Percentiles rank a stretch among this genome's conserved stretches.
phyloP scores from a whole-genome alignment of 2,888 invertebrate genomes.

The Synergus umbraculus region DNA sequence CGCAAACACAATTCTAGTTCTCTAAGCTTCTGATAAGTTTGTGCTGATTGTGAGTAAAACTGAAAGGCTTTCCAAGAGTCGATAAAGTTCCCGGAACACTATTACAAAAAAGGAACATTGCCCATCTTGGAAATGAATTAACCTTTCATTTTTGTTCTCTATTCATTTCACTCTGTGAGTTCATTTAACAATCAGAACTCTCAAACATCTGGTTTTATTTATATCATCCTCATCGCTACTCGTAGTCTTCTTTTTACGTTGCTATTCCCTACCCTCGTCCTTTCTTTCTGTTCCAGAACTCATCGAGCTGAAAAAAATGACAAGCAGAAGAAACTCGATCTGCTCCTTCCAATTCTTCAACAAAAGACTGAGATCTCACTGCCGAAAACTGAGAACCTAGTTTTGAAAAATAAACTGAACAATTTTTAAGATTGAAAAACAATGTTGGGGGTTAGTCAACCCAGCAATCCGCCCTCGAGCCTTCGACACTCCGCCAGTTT shows the following conservation, averaged over 20 bases:
- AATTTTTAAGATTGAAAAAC: slow-evolving; percentile 54
- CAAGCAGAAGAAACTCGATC: slow-evolving; percentile 52
- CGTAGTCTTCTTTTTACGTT: slow-evolving; percentile 69
- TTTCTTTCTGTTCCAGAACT: slow-evolving; percentile 75
- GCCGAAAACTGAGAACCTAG: not conserved
- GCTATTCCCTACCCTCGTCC: slow-evolving; percentile 73
- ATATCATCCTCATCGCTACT: slow-evolving; percentile 44
- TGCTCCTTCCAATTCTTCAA: not conserved
- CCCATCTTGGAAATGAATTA: not conserved
- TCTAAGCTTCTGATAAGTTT: not conserved
- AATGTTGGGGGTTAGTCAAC: slow-evolving; percentile 76
- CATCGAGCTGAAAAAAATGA: slow-evolving; percentile 58
- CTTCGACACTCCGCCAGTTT: slow-evolving; percentile 78
- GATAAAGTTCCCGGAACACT: not conserved
- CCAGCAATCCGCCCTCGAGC: slow-evolving; percentile 74
- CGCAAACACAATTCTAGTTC: slow-evolving; percentile 14
- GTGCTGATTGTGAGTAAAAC: not conserved
- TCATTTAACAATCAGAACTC: no score
- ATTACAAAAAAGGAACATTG: not conserved
- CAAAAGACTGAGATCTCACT: not conserved
- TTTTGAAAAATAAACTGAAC: not conserved
- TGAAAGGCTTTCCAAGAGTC: slow-evolving; percentile 1
- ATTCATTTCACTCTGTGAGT: not conserved
- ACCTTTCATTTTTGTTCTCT: not conserved
- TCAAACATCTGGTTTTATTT: slow-evolving; percentile 39